Base-by-base conservation (phyloP, 2,888 invertebrate species). In the Nycteola revayana region DNA sequence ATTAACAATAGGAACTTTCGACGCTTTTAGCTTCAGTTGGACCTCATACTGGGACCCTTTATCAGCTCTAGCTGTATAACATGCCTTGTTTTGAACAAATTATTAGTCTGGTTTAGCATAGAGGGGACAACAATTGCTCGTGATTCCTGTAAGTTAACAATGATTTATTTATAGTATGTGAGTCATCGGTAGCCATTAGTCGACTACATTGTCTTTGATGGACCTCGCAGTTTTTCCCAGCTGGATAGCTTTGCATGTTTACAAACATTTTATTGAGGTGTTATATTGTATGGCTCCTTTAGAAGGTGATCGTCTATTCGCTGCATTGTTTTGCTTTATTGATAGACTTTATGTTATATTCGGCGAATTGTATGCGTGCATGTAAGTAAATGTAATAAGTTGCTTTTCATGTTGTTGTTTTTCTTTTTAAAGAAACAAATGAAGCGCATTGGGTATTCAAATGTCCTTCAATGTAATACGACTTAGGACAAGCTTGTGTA, bases 241-340 rank as follows among this genome's bases (percentile, higher is more conserved):
- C 75, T 82, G 86, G 87, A 80, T 48, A 49, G 76, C 78, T 81
- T 81, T 82, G 70, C 75, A 62, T 88, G 88, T 88, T 87, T 87
- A 86, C 87, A 85, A 88, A 88, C 84, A 88, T 74, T 87, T 87
- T 85, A 86, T 86, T 76, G 80, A 86, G 78, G 79, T 85, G 79
- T 80, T 84, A 68, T 80, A 58, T 79, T 76, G 79, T 78, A 87
- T 78, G 74, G 77, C 86, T 87, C 62, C 86, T 86, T 80, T 87
- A 65, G 82, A 75, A 82, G 83, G 74, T 73, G 50, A 53, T 60
- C 51, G 63, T 69, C 66, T 14, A 7, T 21, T 21, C 7, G 4
- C 7, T 21, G 3, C n/a, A 72, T 77, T 84, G 76, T 81, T 65
- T 45, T 49, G 51, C 53, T 69, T 67, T 78, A 80, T 66, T 77